A percentile compares a stretch with the other conserved stretches of the same genome.
Conservation (phyloP, 2,113 vertebrate species). For the Apodemus speciosus region DNA sequence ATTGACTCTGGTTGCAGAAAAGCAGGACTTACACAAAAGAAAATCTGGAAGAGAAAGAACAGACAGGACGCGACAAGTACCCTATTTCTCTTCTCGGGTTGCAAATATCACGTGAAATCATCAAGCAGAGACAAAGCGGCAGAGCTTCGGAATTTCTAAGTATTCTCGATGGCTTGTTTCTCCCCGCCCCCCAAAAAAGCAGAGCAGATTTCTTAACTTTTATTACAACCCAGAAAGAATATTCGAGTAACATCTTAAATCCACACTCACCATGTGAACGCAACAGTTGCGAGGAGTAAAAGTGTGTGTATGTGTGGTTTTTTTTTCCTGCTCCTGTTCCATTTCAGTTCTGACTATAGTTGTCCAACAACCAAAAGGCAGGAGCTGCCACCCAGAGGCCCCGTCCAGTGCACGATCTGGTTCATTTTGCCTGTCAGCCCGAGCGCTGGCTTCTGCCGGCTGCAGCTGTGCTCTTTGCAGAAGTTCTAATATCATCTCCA, state of each 20-base stretch:
- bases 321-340: conserved; percentile 86
- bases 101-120: conserved; percentile 68
- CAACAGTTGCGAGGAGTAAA: conserved; percentile 85
- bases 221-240: conserved; percentile 71
- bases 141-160: conserved; percentile 30
- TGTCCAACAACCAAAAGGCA: conserved; percentile 85
- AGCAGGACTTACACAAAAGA: conserved; percentile 64
- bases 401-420: conserved; percentile 84
- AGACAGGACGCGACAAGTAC: conserved; percentile 24
- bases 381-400: conserved; percentile 88
- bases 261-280: conserved; percentile 87
- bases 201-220: conserved; percentile 40
- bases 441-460: conserved; percentile 86
- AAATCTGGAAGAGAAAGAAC: conserved; percentile 61
- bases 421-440: conserved; percentile 89
- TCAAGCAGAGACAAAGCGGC: conserved; percentile 69
- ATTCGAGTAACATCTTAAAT: conserved; percentile 78
- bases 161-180: not conserved
- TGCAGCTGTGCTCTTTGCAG: conserved; percentile 91
- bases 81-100: not conserved
- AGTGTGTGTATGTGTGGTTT: conserved; percentile 82
- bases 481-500: conserved; percentile 84
- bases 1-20: conserved; percentile 70
- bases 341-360: conserved; percentile 85
- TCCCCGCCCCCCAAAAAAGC: not conserved